These are phyloP conservation scores for Albula glossodonta DNA, from an alignment of 2,113 vertebrate species.

Conservation along the genomic window DNA sequence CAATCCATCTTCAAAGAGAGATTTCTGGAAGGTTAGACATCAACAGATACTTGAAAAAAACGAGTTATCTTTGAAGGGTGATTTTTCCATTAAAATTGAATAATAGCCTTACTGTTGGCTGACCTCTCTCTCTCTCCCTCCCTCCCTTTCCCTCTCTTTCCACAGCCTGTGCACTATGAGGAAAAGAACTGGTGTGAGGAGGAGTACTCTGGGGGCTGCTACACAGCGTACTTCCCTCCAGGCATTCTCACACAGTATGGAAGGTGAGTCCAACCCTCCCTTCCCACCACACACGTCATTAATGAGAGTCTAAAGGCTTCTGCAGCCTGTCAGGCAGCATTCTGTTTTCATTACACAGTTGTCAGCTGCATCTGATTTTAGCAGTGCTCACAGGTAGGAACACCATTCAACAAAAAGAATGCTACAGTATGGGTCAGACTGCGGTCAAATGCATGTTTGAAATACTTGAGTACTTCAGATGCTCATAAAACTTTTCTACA, in stretches of 20 bases:
- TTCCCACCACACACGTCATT: not conserved
- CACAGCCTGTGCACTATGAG: conserved; percentile 92
- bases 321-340: not conserved
- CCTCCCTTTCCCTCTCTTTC: not conserved
- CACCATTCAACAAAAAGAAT: not conserved
- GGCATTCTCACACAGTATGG: conserved; percentile 93
- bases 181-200: conserved; percentile 99
- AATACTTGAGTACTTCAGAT: not conserved
- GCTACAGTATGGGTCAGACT: not conserved
- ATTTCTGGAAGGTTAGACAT: not conserved
- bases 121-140: not conserved
- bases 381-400: not conserved
- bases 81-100: not conserved
- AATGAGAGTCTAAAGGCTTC: not conserved
- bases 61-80: not conserved
- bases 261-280: conserved; percentile 67
- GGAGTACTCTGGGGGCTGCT: conserved; percentile 95
- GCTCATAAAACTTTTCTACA: not conserved
- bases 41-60: not conserved
- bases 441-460: not conserved
- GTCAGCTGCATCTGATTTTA: not conserved
- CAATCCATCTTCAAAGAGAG: not conserved
- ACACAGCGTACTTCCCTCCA: conserved; percentile 91
- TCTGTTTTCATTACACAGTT: not conserved
- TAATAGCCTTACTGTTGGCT: not conserved